These are phyloP conservation scores for Labeo rohita DNA, from an alignment of 2,113 vertebrate species.

Conservation along the genomic window DNA sequence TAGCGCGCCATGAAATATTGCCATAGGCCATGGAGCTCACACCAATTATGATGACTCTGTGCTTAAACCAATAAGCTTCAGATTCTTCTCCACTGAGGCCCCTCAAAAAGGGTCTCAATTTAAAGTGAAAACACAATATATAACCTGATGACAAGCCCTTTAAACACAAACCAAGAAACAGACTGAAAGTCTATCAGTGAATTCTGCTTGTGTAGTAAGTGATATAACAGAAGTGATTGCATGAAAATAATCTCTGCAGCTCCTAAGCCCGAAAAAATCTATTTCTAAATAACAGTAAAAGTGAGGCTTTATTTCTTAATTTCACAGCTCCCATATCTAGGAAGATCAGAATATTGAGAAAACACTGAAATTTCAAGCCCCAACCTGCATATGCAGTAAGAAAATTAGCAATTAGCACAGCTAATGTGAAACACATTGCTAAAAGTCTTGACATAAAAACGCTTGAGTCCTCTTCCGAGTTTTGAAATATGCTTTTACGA, in stretches of 20 bases:
- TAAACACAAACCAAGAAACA: background rate
- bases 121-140: conserved; percentile 33
- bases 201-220: conserved; percentile 7
- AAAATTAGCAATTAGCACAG: background rate
- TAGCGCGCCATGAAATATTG: conserved; percentile 12
- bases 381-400: background rate
- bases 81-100: conserved; percentile 8
- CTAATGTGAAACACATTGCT: conserved; percentile 31
- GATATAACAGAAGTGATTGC: background rate
- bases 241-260: background rate
- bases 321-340: background rate
- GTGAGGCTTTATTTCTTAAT: background rate
- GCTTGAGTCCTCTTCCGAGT: background rate
- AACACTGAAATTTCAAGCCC: conserved; percentile 17
- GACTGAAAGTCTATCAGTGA: background rate
- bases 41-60: background rate
- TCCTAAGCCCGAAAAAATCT: background rate
- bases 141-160: conserved; percentile 26
- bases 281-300: background rate
- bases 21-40: conserved; percentile 19
- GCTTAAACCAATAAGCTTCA: conserved; percentile 37
- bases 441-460: conserved; percentile 10
- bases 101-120: conserved; percentile 12
- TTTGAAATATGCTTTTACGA: background rate
- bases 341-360: background rate